These are phyloP conservation scores for Euzophera pinguis DNA, from an alignment of 2,888 invertebrate species.

Conservation along the genomic window DNA sequence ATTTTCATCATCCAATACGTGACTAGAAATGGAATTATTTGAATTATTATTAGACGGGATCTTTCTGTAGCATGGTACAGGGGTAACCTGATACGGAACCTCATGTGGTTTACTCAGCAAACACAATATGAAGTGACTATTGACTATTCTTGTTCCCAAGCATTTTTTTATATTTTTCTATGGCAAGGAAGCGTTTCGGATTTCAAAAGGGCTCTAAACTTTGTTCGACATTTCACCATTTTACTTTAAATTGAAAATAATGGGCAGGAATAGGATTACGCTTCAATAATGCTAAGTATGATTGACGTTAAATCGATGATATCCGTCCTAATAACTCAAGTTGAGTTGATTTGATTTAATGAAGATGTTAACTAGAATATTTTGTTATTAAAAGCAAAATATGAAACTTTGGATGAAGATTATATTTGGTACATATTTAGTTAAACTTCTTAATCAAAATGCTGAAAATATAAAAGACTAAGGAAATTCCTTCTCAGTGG, in stretches of 20 bases:
- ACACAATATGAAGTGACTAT: constrained; percentile 78
- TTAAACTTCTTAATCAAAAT: no score
- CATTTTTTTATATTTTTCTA: constrained; percentile 63
- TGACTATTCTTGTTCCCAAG: constrained; percentile 74
- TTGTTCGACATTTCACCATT: constrained; percentile 39
- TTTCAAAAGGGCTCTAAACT: constrained; percentile 60
- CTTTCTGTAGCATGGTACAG: constrained; percentile 29
- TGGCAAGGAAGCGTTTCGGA: constrained; percentile 57
- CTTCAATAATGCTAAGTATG: constrained; percentile 42
- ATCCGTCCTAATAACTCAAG: constrained; percentile 19
- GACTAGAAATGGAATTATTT: constrained; percentile 31
- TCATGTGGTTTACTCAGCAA: constrained; percentile 71
- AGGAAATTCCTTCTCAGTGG: no score
- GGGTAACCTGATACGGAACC: constrained; percentile 68
- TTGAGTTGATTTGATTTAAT: neutral
- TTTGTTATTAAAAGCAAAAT: neutral
- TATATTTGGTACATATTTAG: no score
- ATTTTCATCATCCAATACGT: neutral
- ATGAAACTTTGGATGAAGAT: no score
- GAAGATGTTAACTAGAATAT: neutral
- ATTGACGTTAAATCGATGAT: constrained; percentile 51
- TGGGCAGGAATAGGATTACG: constrained; percentile 56
- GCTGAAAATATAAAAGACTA: no score
- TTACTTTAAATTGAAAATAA: constrained; percentile 60
- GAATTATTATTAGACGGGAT: constrained; percentile 14